Evolutionary conservation across 2,888 invertebrate genomes (phyloP).

Genomic region (Leistus spinibarbis): DNA sequence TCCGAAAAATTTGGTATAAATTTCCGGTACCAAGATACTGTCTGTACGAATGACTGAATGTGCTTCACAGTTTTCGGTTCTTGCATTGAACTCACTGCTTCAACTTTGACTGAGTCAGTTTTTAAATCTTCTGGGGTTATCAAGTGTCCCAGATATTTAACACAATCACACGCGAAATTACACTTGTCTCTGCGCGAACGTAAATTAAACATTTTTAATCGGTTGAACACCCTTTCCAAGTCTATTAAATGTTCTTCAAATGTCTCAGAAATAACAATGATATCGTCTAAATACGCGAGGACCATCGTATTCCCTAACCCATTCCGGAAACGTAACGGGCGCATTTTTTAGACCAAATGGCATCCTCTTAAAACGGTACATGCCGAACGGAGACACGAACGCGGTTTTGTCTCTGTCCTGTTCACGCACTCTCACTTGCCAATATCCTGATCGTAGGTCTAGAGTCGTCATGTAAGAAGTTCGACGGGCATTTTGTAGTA

Average conservation of each 20-base stretch:
- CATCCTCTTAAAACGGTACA: slow-evolving; percentile 13
- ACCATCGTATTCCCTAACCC: not conserved
- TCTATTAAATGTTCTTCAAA: slow-evolving; percentile 1
- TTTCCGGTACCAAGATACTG: not conserved
- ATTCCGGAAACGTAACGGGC: not conserved
- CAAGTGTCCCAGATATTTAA: slow-evolving; percentile 1
- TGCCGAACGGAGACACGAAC: slow-evolving; percentile 16
- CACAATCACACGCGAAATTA: not conserved
- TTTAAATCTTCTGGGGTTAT: not conserved
- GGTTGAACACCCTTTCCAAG: not conserved
- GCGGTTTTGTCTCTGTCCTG: slow-evolving; percentile 8
- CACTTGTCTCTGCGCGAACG: slow-evolving; percentile 4
- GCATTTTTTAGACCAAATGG: not conserved
- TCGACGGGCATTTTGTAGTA: not conserved
- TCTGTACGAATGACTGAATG: not conserved
- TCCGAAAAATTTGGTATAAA: slow-evolving; percentile 4
- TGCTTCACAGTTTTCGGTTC: not conserved
- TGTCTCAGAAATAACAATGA: not conserved
- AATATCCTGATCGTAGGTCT: slow-evolving; percentile 10
- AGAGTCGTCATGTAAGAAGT: slow-evolving; percentile 20
- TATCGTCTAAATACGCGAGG: not conserved
- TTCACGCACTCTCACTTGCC: slow-evolving; percentile 5
- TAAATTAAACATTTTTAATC: slow-evolving; percentile 1
- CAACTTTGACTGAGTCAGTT: not conserved
- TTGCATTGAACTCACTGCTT: not conserved